Evolutionary conservation across 1,140 invertebrate species (phyloP).

Genomic region (Arctopsyche grandis): DNA sequence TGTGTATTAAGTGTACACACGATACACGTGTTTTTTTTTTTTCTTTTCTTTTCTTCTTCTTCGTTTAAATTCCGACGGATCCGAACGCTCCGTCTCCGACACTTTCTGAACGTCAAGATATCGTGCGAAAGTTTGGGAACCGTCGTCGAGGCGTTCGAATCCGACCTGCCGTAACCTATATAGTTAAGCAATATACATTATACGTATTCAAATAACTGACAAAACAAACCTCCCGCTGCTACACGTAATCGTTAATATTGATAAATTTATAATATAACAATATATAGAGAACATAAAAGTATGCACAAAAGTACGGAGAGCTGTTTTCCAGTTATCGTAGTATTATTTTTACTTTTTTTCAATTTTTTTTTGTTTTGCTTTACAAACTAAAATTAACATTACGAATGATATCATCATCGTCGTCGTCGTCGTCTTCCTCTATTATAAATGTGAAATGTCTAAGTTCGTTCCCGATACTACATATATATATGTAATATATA

Average conservation of each 20-base stretch:
- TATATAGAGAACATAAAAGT: slow-evolving; percentile 4
- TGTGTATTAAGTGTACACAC: too few species aligned
- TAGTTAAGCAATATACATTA: slow-evolving; percentile 21
- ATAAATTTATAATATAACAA: neutral
- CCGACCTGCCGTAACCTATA: neutral
- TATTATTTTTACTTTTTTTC: neutral
- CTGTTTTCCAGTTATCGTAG: neutral
- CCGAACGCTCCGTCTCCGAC: neutral
- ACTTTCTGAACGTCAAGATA: neutral
- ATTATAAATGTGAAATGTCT: neutral
- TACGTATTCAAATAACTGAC: slow-evolving; percentile 5
- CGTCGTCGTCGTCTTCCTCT: neutral
- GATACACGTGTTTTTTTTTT: too few species aligned
- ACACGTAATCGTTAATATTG: neutral
- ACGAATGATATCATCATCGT: neutral
- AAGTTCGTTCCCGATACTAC: neutral
- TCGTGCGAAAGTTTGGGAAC: neutral
- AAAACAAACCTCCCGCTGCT: neutral
- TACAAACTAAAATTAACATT: slow-evolving; percentile 25
- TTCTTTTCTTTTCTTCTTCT: too few species aligned
- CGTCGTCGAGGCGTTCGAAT: too few species aligned
- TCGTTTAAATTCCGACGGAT: too few species aligned
- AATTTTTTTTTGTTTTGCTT: too few species aligned
- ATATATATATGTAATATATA: neutral
- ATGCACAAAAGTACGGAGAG: neutral